Evolutionary conservation across 2,113 vertebrate species (phyloP), one percentile per base, ranked within the genome.

Genomic region (Octodon degus): DNA sequence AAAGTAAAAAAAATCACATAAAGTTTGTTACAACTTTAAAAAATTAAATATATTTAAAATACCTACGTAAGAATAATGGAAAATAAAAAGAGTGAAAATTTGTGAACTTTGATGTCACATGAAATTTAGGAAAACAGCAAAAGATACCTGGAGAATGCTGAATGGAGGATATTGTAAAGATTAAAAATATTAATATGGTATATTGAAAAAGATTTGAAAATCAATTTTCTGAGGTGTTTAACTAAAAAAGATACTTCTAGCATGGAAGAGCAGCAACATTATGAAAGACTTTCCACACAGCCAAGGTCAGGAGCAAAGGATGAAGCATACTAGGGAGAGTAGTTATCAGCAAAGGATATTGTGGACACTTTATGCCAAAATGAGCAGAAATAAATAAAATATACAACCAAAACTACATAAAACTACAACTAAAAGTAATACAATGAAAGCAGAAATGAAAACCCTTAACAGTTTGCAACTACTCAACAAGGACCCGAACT

Each of bases 161-260:
- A 94, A 20, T 14, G 19, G 40, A 92, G 10, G 82, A 53, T 77
- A 77, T 84, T 16, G 60, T 40, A 50, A 13, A 50, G 5, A 80
- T 84, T 67, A 63, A 8, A 65, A 37, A 19, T 93, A 76, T 47
- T 43, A 60, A 89, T 58, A 34, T 43, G 91, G 77, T 72, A 83
- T 20, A n/a, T 40, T 32, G 17, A 30, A 47, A 86, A 77, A 11
- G 13, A 47, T 47, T 12, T 87, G 4, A 76, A 68, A 81, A 67
- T 84, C 27, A 32, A 16, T 79, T 83, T 89, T 97, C 65, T 76
- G 7, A 86, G n/a, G 70, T 91, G 6, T 74, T 25, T 89, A 80
- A 65, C 68, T 80, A 82, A 92, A 89, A n/a, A 50, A 34, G 25
- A 58, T 58, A 25, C 13, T 50, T 91, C 12, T 63, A 25, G 12